phyloP scores from a whole-genome alignment of 2,113 vertebrate genomes.

The Empidonax alnorum region DNA sequence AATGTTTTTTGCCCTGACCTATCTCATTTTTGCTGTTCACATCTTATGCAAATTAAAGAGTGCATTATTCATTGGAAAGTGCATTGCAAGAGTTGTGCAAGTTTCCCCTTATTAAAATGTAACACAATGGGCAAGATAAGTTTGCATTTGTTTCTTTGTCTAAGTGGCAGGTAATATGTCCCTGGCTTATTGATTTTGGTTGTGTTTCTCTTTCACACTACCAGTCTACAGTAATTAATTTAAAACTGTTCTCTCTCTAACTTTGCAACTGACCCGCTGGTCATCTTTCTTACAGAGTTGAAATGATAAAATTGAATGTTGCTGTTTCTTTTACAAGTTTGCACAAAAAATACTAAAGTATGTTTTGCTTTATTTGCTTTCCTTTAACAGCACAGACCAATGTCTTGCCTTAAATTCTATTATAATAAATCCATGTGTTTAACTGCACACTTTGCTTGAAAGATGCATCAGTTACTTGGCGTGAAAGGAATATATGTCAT shows the following conservation, averaged over 20 bases:
- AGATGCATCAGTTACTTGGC: background rate
- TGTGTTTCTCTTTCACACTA: background rate
- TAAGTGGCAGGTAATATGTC: background rate
- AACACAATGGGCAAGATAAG: background rate
- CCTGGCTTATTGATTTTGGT: background rate
- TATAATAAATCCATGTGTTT: background rate
- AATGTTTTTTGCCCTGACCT: background rate
- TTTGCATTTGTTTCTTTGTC: background rate
- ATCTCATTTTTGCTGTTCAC: background rate
- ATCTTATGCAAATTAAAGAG: background rate
- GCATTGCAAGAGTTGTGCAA: background rate
- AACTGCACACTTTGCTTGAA: background rate
- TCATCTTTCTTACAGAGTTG: background rate
- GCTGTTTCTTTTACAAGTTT: background rate
- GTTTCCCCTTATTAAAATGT: background rate
- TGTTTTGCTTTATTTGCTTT: background rate
- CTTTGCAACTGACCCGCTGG: background rate
- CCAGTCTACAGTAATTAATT: background rate
- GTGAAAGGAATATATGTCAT: slow-evolving; percentile 8
- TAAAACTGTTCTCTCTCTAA: background rate
- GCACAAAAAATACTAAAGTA: background rate
- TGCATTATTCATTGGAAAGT: background rate
- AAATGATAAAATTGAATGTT: background rate
- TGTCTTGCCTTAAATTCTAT: background rate
- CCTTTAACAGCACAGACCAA: background rate